Evolutionary conservation across 2,797 vertebrate genomes (phyloP).

Genomic region (Chelonia mydas): DNA sequence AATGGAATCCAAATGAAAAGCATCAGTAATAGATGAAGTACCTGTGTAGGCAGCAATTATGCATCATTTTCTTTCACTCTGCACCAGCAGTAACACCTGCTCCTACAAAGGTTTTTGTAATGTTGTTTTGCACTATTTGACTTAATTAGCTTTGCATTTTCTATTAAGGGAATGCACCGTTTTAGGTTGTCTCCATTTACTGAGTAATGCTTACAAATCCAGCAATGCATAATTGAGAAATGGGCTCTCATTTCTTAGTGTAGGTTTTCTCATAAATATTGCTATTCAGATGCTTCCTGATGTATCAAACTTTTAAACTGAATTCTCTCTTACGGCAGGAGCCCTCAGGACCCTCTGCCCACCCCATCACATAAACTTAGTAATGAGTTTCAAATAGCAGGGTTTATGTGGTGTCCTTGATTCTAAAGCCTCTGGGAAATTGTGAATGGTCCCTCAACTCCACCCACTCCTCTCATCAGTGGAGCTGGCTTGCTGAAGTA

Average conservation of each 20-base stretch:
- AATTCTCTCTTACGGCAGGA: background rate
- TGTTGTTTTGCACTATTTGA: background rate
- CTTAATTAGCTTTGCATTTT: background rate
- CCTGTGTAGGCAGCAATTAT: background rate
- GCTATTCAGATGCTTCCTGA: background rate
- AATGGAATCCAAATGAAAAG: background rate
- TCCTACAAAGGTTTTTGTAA: background rate
- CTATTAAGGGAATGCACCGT: background rate
- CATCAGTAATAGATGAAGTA: background rate
- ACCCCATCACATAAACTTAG: background rate
- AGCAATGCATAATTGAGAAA: background rate
- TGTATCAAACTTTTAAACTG: background rate
- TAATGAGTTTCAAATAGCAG: background rate
- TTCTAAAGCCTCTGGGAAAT: background rate
- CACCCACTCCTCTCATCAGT: background rate
- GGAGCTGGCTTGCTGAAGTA: background rate
- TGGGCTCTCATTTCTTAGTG: background rate
- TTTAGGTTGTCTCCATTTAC: background rate
- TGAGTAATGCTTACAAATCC: background rate
- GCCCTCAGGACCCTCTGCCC: background rate
- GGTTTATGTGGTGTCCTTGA: background rate
- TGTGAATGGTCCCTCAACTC: background rate
- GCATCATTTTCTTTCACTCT: background rate
- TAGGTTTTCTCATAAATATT: background rate
- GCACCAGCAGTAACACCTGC: background rate